A percentile compares a stretch with the other conserved stretches of the same genome.
phyloP scores from a whole-genome alignment of 2,888 invertebrate species.

The Lepidochrysops patricia region DNA sequence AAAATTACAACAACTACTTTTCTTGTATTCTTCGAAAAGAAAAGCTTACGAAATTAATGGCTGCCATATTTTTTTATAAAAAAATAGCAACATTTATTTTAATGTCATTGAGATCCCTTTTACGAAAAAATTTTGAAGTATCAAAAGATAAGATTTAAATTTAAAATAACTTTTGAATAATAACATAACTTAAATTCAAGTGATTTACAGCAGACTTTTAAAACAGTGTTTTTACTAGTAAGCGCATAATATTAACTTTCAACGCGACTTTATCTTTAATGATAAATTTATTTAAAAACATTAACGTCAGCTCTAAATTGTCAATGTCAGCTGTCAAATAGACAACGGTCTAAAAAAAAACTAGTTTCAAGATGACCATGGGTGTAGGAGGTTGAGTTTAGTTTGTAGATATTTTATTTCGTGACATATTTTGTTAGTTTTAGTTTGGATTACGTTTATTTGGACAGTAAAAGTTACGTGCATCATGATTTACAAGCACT shows the following conservation, averaged over 20 bases:
- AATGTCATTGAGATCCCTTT: slow-evolving; percentile 32
- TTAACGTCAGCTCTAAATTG: background rate
- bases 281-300: background rate
- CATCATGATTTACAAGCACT: slow-evolving; percentile 35
- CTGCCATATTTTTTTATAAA: slow-evolving; percentile 60
- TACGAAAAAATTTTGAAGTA: slow-evolving; percentile 16
- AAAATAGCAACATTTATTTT: slow-evolving; percentile 53
- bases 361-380: slow-evolving; percentile 27
- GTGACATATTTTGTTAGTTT: slow-evolving; percentile 40
- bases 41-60: slow-evolving; percentile 71
- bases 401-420: slow-evolving; percentile 40
- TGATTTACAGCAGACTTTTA: too few relatives aligned
- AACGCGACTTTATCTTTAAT: background rate
- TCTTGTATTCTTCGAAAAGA: slow-evolving; percentile 51
- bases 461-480: slow-evolving; percentile 18
- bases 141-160: too few relatives aligned
- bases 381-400: slow-evolving; percentile 38
- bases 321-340: slow-evolving; percentile 2
- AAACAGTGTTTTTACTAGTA: too few relatives aligned
- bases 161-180: too few relatives aligned
- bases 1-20: slow-evolving; percentile 55
- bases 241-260: background rate
- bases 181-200: background rate
- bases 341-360: background rate
- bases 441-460: slow-evolving; percentile 37